phyloP scores from a whole-genome alignment of 2,888 invertebrate genomes.

The Boloria euphrosyne region DNA sequence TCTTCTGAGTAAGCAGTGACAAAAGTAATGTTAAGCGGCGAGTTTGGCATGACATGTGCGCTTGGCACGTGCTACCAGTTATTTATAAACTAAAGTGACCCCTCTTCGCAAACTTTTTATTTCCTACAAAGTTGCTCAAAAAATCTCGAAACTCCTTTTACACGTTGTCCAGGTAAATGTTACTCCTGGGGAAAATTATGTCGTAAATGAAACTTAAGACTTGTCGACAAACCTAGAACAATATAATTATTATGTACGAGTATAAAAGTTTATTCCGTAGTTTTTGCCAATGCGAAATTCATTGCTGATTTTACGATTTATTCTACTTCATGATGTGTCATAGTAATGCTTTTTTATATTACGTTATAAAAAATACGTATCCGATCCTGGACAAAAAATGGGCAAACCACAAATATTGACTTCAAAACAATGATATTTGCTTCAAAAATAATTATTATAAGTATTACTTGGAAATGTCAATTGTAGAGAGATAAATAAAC shows the following conservation, averaged over 20 bases:
- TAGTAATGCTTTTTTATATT: too few relatives aligned
- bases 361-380: too few relatives aligned
- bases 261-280: not conserved
- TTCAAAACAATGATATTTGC: too few relatives aligned
- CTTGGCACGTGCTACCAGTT: conserved; percentile 45
- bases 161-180: conserved; percentile 3
- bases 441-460: too few relatives aligned
- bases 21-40: conserved; percentile 31
- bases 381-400: too few relatives aligned
- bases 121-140: conserved; percentile 17
- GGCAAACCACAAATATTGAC: too few relatives aligned
- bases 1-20: conserved; percentile 13
- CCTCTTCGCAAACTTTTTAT: conserved; percentile 25
- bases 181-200: conserved; percentile 10
- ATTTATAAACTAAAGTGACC: conserved; percentile 43
- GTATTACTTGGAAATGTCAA: too few relatives aligned
- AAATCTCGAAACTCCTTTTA: conserved; percentile 1
- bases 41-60: conserved; percentile 45
- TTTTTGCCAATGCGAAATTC: too few relatives aligned
- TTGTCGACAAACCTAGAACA: not conserved
- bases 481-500: too few relatives aligned
- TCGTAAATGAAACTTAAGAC: conserved; percentile 5
- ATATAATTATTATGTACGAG: not conserved
- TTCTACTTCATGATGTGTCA: too few relatives aligned
- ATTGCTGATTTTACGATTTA: too few relatives aligned